These are phyloP conservation scores for Nanorana parkeri DNA, from an alignment of 2,113 vertebrate species.

Conservation along the genomic window DNA sequence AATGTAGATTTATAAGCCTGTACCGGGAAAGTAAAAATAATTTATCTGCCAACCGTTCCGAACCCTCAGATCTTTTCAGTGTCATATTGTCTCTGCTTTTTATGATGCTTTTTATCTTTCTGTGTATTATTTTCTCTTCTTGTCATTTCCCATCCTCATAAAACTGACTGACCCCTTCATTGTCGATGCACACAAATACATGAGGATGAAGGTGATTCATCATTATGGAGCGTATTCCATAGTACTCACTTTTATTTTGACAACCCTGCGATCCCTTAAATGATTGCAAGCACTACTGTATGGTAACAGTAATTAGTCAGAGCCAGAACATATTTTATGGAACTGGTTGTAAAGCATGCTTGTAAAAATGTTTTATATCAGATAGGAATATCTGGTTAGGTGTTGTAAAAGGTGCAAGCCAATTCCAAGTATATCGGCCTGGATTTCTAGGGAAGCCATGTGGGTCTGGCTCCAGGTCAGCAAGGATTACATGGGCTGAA, in stretches of 20 bases:
- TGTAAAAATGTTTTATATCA: no score
- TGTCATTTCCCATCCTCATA: background rate
- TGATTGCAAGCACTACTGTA: background rate
- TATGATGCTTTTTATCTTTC: slow-evolving; percentile 32
- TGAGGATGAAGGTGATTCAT: background rate
- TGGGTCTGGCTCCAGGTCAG: no score
- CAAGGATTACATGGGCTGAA: no score
- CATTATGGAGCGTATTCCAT: background rate
- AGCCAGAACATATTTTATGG: background rate
- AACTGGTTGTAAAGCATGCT: no score
- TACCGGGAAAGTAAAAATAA: slow-evolving; percentile 23
- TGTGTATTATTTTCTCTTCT: slow-evolving; percentile 38
- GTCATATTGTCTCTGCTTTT: slow-evolving; percentile 36
- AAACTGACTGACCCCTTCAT: slow-evolving; percentile 21
- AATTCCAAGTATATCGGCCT: no score
- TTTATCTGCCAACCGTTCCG: slow-evolving; percentile 18
- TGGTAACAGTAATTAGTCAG: background rate
- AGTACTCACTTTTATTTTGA: no score
- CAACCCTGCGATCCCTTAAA: background rate
- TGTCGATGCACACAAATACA: slow-evolving; percentile 2
- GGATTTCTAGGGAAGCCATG: no score
- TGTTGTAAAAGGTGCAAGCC: no score
- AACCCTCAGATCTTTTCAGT: slow-evolving; percentile 19
- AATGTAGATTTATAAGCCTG: slow-evolving; percentile 4
- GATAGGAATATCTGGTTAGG: no score